These are phyloP conservation scores for Epinotia demarniana DNA, from an alignment of 2,888 invertebrate genomes.

Conservation along the genomic window DNA sequence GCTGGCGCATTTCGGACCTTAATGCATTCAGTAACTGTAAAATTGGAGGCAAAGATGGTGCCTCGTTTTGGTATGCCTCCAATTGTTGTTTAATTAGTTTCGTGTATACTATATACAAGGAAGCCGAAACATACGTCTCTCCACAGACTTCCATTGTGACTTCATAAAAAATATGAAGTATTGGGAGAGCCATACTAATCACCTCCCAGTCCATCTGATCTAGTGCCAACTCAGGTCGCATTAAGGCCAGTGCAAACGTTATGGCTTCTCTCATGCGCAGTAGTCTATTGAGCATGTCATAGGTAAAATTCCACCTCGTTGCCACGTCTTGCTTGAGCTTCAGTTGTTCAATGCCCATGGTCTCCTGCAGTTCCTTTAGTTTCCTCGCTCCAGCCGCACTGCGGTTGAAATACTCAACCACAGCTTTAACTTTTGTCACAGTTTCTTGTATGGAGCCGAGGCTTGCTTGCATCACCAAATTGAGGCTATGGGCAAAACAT, in stretches of 20 bases:
- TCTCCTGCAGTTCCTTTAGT: slow-evolving; percentile 11
- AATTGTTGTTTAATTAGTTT: background rate
- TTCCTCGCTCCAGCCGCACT: slow-evolving; percentile 15
- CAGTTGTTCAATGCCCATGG: background rate
- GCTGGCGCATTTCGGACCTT: background rate
- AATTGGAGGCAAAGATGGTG: background rate
- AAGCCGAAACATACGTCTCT: slow-evolving; percentile 9
- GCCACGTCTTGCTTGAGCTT: slow-evolving; percentile 16
- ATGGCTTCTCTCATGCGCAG: slow-evolving; percentile 9
- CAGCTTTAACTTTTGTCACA: slow-evolving; percentile 1
- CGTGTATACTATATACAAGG: slow-evolving; percentile 10
- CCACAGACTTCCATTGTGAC: slow-evolving; percentile 2
- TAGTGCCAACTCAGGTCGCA: slow-evolving; percentile 11
- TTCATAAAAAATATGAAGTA: slow-evolving; percentile 7
- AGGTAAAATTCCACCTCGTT: background rate
- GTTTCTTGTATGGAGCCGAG: background rate
- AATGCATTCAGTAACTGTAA: background rate
- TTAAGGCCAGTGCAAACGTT: slow-evolving; percentile 11
- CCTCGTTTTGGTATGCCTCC: background rate
- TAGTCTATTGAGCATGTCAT: slow-evolving; percentile 6
- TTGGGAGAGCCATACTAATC: background rate
- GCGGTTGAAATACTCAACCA: slow-evolving; percentile 15
- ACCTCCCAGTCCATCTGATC: background rate
- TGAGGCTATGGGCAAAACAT: slow-evolving; percentile 14
- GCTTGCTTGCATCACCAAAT: slow-evolving; percentile 19